phyloP scores from a whole-genome alignment of 2,113 vertebrate genomes.

The Engraulis encrasicolus region DNA sequence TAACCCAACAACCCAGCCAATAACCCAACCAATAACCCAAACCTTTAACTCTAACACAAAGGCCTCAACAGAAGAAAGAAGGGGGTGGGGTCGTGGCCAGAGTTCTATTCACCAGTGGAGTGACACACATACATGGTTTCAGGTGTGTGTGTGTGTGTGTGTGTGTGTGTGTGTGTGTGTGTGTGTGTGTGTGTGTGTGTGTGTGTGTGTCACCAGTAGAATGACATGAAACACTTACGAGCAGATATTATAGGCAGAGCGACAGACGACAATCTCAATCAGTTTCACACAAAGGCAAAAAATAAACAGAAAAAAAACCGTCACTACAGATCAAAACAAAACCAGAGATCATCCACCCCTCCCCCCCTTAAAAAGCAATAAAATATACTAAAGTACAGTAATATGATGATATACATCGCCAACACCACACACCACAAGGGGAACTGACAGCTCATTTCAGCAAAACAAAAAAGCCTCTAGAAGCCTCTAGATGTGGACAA shows the following conservation, averaged over 20 bases:
- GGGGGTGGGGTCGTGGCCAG: constrained; percentile 13
- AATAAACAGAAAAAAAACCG: constrained; percentile 41
- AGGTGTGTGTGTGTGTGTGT: too few species aligned
- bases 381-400: constrained; percentile 59
- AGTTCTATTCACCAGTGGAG: background rate
- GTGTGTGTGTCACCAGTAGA: too few species aligned
- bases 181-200: too few species aligned
- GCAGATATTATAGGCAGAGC: constrained; percentile 39
- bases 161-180: too few species aligned
- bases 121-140: too few species aligned
- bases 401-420: constrained; percentile 60
- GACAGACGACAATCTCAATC: constrained; percentile 52
- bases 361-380: constrained; percentile 40
- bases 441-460: constrained; percentile 51
- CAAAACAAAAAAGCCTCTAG: constrained; percentile 19
- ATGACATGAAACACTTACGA: constrained; percentile 37
- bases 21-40: too few species aligned
- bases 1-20: too few species aligned
- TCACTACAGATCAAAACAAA: constrained; percentile 64
- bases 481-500: constrained; percentile 29
- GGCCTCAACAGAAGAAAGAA: background rate
- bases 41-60: too few species aligned
- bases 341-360: constrained; percentile 60
- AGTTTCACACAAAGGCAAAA: constrained; percentile 57
- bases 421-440: constrained; percentile 35